Evolutionary conservation across 2,888 invertebrate species (phyloP), one percentile per base, ranked within the genome.

Genomic region (Ryuthela nishihirai): DNA sequence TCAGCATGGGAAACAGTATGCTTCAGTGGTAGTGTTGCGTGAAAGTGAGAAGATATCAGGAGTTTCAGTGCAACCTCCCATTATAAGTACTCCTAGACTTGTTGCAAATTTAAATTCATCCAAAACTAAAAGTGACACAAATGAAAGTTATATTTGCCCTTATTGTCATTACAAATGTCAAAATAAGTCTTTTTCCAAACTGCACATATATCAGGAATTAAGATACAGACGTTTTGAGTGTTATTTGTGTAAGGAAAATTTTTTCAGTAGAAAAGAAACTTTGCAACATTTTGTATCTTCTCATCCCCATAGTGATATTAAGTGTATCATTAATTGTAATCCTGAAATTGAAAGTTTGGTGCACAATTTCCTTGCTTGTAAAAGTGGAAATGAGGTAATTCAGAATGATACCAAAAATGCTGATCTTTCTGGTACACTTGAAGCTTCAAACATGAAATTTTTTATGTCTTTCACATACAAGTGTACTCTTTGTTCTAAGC

Each of bases 181-280:
- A n/a, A 26, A 48, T 36, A 24, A 25, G 5, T 38, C 23, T 20
- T 15, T 44, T 3, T 45, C 54, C 48, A 53, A 53, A 23, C 49
- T 54, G 34, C 59, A 59, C 15, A 32, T 59, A 20, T 59, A 59
- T 35, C 17, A 23, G 2, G 53, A 59, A 40, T n/a, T 54, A 25
- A 12, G 15, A 12, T 59, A 59, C 36, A 54, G 39, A 7, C 42
- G 53, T n/a, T 53, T 59, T 23, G 10, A 10, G 9, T 59, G 59
- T 17, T 40, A 26, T 23, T 10, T 24, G 1, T 59, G 59, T 29
- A 44, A 26, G 15, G 25, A 48, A 29, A 48, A 43, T 23, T 44
- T 24, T 29, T 23, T 40, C n/a, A 54, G 48, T 24, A 43, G 39
- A 9, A 39, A 29, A 17, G 48, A 59, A 18, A 34, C 45, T 9